Conservation (phyloP, 2,797 vertebrate species). For the Tolypeutes matacus region DNA sequence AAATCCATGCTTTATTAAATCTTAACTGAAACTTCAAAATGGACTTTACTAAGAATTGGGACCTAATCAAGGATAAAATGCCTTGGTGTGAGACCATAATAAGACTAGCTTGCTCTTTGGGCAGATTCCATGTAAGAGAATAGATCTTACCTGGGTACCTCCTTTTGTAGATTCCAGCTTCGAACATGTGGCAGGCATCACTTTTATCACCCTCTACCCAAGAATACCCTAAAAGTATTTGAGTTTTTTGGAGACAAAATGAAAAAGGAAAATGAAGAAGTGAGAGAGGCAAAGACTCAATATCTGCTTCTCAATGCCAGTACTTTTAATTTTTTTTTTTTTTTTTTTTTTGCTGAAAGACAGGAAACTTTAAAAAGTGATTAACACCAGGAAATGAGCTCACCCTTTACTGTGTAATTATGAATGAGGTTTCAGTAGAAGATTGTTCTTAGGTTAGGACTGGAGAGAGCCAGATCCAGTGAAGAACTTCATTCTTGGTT, state of each 20-base stretch:
- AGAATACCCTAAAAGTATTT: neutral
- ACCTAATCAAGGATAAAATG: neutral
- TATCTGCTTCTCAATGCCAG: neutral
- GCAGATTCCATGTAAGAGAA: neutral
- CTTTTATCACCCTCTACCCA: neutral
- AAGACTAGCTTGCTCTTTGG: neutral
- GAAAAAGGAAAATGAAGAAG: neutral
- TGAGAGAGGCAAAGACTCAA: neutral
- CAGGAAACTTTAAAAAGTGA: neutral
- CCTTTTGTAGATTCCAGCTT: neutral
- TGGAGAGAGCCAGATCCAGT: neutral
- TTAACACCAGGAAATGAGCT: neutral
- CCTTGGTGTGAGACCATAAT: neutral
- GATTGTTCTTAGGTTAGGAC: neutral
- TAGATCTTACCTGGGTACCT: too few species aligned
- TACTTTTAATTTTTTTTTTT: neutral
- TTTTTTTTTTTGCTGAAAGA: neutral
- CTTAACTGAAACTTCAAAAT: neutral
- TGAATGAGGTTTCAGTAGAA: neutral
- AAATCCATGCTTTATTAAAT: neutral
- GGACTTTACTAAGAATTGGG: neutral
- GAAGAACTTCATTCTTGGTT: neutral
- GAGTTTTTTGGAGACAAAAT: neutral
- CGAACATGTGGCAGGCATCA: neutral
- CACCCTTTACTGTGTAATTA: neutral